Base-by-base conservation (phyloP, 2,888 invertebrate genomes). In the Melinaea marsaeus region DNA sequence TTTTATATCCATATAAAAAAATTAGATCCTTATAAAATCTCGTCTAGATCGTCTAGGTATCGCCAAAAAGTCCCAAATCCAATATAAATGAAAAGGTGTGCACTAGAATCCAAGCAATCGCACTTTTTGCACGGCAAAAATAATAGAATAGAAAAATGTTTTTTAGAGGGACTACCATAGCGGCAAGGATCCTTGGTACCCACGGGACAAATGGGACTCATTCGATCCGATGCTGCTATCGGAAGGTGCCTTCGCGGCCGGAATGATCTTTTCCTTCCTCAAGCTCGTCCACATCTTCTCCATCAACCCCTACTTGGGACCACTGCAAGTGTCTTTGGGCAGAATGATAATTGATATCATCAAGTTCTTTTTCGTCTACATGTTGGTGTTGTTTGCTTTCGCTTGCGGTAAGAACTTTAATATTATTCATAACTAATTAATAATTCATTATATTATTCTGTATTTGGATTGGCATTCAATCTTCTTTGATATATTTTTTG, bases 241-340 rank as follows among this genome's bases (percentile, higher is more conserved):
- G 0, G 97, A 98, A 86, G 96, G 97, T 58, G 96, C 98, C 54
- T 99, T 99, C 82, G 98, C 98, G 0, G 98, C 98, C 0, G 98
- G 97, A 72, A 99, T 98, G 95, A 98, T 99, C 76, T 98, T 97
- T 86, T 97, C 97, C 68, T 98, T 97, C 77, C 92, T 99, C 64
- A 99, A 99, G 84, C 92, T 99, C 77, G 98, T 99, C 32, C 98
- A 98, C 84, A 97, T 98, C 80, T 98, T 98, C 92, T 98, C 98
- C 67, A 97, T 99, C 69, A 98, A 98, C 88, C 98, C 98, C 0
- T 97, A 99, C 84, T 92, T 99, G 73, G 98, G 99, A 67, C 99
- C 98, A 0, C 89, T 91, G 57, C 98, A 98, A 87, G 98, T 99
- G 61, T 98, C 98, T 1, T 89, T 99, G 13, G 98, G 98, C 60